phyloP scores from a whole-genome alignment of 2,113 vertebrate genomes.

The Brevimyrus niger region DNA sequence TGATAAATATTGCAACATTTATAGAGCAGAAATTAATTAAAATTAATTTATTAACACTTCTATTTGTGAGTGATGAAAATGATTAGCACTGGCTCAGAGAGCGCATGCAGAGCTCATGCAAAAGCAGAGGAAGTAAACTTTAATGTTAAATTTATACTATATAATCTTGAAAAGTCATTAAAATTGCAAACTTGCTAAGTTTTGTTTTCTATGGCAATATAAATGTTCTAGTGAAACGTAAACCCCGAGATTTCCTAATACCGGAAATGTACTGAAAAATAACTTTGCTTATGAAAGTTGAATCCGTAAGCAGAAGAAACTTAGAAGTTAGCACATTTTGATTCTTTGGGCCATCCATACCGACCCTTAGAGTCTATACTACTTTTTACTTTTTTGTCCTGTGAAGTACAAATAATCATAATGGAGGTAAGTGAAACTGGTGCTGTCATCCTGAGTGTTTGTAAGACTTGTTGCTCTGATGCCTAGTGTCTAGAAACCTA shows the following conservation, averaged over 20 bases:
- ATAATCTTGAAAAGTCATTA: background rate
- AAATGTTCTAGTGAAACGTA: background rate
- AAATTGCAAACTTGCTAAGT: background rate
- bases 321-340: background rate
- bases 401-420: background rate
- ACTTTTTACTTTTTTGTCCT: background rate
- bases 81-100: no score
- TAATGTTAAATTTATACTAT: background rate
- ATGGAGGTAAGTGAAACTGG: background rate
- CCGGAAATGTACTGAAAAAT: background rate
- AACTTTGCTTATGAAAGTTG: background rate
- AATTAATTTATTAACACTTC: background rate
- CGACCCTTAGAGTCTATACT: background rate
- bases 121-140: background rate
- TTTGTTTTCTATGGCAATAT: background rate
- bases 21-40: background rate
- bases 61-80: background rate
- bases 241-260: background rate
- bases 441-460: background rate
- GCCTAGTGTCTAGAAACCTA: no score
- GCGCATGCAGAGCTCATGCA: background rate
- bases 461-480: background rate
- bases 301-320: background rate
- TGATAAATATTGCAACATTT: background rate
- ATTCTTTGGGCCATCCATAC: background rate